Evolutionary conservation across 1,140 invertebrate species (phyloP), one percentile per base, ranked within the genome.

Genomic region (Babylonia areolata): DNA sequence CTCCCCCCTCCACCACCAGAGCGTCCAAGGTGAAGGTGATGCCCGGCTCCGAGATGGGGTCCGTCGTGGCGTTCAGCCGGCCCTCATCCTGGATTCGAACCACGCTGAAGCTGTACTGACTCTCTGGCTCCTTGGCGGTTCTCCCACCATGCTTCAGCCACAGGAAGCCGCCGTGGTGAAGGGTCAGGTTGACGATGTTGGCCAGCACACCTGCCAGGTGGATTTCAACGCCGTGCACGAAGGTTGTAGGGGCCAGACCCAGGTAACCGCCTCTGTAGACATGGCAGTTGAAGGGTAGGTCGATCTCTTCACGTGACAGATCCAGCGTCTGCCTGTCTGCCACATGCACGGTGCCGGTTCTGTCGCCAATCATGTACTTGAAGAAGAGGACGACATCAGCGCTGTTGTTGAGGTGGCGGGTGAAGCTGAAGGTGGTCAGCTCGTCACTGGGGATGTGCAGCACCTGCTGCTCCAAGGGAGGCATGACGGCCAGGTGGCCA

Each of bases 341-440:
- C 9, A 91, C 84, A 86, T 92, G 91, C 15, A 92, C 90, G 2
- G 90, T 85, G 6, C 91, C 91, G 20, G 88, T 91, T 33, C 91
- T 79, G 82, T 92, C 91, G 17, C 91, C 91, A 69, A 92, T 92
- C 91, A 92, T 92, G 86, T 91, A 92, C 80, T 90, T 91, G 86
- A 91, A 92, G 84, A 92, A 91, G 37, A 92, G 58, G 12, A 86
- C 90, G 31, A 92, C 88, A 85, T 90, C 90, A 39, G 86, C 86
- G 39, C 81, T 40, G 31, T 39, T 69, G 83, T 88, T 80, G 2
- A 89, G 83, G 33, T 77, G 51, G 31, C 79, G 81, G 11, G 80
- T 80, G n/a, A 84, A 79, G 64, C 46, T 84, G 15, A 85, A 54
- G n/a, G 81, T 35, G 51, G 31, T 42, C 1, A 84, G 39, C 6